Conservation (phyloP, 2,113 vertebrate genomes). For the Saimiri boliviensis region DNA sequence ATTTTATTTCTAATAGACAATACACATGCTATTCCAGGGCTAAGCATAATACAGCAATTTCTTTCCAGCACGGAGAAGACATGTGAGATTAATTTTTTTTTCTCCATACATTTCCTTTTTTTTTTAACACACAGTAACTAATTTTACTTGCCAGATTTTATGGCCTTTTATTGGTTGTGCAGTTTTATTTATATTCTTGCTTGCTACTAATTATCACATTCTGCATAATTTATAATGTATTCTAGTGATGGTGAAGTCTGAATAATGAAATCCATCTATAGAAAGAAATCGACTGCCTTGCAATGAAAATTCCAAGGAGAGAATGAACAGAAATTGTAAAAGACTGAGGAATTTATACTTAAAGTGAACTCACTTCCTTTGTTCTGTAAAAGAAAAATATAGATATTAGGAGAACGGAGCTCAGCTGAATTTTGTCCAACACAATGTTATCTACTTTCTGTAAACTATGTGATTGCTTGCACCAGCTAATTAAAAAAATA, state of each 20-base stretch:
- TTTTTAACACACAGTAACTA: slow-evolving; percentile 70
- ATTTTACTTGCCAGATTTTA: slow-evolving; percentile 79
- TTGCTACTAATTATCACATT: slow-evolving; percentile 75
- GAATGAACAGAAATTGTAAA: slow-evolving; percentile 55
- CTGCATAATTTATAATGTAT: slow-evolving; percentile 77
- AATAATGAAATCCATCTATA: slow-evolving; percentile 74
- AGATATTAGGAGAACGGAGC: background rate
- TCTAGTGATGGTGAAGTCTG: slow-evolving; percentile 67
- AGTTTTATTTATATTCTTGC: slow-evolving; percentile 76
- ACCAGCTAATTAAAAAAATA: background rate
- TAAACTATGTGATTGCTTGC: background rate
- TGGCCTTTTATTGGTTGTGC: slow-evolving; percentile 76
- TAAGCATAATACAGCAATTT: slow-evolving; percentile 25
- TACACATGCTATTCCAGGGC: slow-evolving; percentile 12
- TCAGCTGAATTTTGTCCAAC: background rate
- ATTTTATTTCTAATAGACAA: slow-evolving; percentile 60
- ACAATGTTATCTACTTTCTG: background rate
- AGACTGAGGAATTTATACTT: slow-evolving; percentile 36
- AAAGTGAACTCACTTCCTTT: slow-evolving; percentile 46
- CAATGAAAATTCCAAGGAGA: slow-evolving; percentile 55
- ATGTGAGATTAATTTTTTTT: slow-evolving; percentile 54
- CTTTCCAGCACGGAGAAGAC: slow-evolving; percentile 19
- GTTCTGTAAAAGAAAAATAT: slow-evolving; percentile 37
- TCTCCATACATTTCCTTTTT: slow-evolving; percentile 48
- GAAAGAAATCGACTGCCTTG: slow-evolving; percentile 57